Evolutionary conservation across 2,888 invertebrate genomes (phyloP).

Genomic region (Oscheius onirici): DNA sequence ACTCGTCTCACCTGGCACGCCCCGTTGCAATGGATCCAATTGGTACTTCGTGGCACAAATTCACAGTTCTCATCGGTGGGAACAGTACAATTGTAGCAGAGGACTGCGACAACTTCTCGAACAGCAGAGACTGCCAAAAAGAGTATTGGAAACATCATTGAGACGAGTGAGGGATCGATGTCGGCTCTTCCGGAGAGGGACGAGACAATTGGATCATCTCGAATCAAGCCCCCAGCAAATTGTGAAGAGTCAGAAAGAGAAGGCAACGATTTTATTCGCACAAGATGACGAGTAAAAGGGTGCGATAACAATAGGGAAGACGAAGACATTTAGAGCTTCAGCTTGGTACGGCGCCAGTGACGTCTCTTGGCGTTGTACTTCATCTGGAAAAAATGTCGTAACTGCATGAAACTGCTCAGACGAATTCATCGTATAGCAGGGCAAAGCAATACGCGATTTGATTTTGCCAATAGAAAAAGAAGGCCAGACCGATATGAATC

Average conservation of each 20-base stretch:
- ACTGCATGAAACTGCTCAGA: not conserved
- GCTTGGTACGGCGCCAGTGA: conserved; percentile 72
- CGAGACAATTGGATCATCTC: conserved; percentile 18
- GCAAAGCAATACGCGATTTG: not conserved
- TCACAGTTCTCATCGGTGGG: conserved; percentile 37
- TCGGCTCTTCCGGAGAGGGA: conserved; percentile 1
- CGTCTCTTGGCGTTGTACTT: conserved; percentile 75
- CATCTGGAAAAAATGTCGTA: conserved; percentile 50
- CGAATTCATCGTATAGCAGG: not conserved
- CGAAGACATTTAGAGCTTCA: conserved; percentile 67
- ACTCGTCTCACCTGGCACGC: conserved; percentile 40
- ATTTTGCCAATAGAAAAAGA: not conserved
- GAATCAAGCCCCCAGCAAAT: not conserved
- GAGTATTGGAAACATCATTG: not conserved
- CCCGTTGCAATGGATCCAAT: conserved; percentile 43
- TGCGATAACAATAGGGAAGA: conserved; percentile 3
- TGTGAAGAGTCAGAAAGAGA: not conserved
- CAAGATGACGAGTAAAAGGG: conserved; percentile 1
- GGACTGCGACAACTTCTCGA: conserved; percentile 3
- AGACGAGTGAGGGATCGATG: conserved; percentile 3
- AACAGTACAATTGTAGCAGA: conserved; percentile 44
- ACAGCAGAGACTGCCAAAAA: conserved; percentile 5
- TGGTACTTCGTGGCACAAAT: conserved; percentile 37
- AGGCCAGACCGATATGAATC: not conserved
- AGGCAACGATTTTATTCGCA: conserved; percentile 24